Evolutionary conservation across 2,888 invertebrate species (phyloP), one percentile per base, ranked within the genome.

Genomic region (Phaedon cochleariae): DNA sequence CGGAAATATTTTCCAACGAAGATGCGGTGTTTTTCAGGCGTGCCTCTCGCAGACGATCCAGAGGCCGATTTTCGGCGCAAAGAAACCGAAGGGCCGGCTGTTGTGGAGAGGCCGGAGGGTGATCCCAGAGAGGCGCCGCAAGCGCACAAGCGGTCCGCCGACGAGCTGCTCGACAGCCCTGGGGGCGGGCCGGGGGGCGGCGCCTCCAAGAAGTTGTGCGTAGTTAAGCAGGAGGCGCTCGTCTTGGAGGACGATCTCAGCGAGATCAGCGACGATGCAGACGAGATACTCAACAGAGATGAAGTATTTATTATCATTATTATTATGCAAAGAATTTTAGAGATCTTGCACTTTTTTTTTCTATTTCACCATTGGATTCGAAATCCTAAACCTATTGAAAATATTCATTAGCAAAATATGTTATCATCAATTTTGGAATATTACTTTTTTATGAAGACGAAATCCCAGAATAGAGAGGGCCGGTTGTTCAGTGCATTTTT

Each of bases 211-310:
- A 88, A 87, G 70, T 70, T 76, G 1, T 80, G 81, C 76, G 21
- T 79, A 68, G 65, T 64, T 29, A 51, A 46, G n/a, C 53, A 46
- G 37, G 26, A 37, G 5, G 65, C 71, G 31, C 76, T 79, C 21
- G 79, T 80, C 26, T 84, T 90, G 77, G 85, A 90, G 74, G 88
- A 91, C 77, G 91, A 93, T 80, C 87, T 95, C 12, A 95, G 94
- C 82, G 95, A 95, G 83, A 94, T 95, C 67, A 94, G 94, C 79
- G 94, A 94, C 76, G 94, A 94, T 82, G 93, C 94, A 59, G 94
- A 94, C 82, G 95, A 95, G 76, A 94, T 95, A 77, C 86, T 94
- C 3, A 92, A 94, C 71, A 89, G 91, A 83, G 92, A 91, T 76
- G 93, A 94, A 81, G 85, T 84, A 37, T 31, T 12, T 37, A 29